These are phyloP conservation scores for Carterocephalus palaemon DNA, from an alignment of 2,888 invertebrate genomes.

Conservation along the genomic window DNA sequence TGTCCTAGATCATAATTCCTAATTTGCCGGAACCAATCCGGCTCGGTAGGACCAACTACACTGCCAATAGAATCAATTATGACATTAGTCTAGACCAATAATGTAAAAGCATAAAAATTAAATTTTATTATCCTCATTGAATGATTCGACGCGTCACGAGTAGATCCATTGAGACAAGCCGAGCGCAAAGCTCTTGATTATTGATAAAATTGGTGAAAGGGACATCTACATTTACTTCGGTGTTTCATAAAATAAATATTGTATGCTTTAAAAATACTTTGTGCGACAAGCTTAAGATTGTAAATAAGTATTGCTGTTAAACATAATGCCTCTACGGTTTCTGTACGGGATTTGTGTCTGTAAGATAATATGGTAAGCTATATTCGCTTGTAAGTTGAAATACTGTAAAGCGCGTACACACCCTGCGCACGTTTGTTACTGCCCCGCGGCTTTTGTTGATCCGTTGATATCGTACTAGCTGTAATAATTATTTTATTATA, in stretches of 20 bases:
- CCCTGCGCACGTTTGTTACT: conserved; percentile 11
- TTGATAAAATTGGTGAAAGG: conserved; percentile 41
- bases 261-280: conserved; percentile 46
- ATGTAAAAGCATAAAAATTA: too few species aligned
- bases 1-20: too few species aligned
- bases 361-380: conserved; percentile 34
- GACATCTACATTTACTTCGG: conserved; percentile 39
- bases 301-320: conserved; percentile 58
- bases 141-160: conserved; percentile 9
- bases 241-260: conserved; percentile 45
- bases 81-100: too few species aligned
- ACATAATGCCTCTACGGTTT: conserved; percentile 37
- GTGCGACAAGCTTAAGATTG: conserved; percentile 62
- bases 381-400: conserved; percentile 36
- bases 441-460: not conserved
- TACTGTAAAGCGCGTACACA: conserved; percentile 32
- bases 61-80: too few species aligned
- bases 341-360: conserved; percentile 41
- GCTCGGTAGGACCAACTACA: too few species aligned
- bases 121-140: too few species aligned
- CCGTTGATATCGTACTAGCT: too few species aligned
- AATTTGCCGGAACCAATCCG: too few species aligned
- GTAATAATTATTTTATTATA: conserved; percentile 23
- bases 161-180: conserved; percentile 2
- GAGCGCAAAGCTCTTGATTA: conserved; percentile 9